Conservation (phyloP, 2,113 vertebrate genomes). For the Tupaia tana region DNA sequence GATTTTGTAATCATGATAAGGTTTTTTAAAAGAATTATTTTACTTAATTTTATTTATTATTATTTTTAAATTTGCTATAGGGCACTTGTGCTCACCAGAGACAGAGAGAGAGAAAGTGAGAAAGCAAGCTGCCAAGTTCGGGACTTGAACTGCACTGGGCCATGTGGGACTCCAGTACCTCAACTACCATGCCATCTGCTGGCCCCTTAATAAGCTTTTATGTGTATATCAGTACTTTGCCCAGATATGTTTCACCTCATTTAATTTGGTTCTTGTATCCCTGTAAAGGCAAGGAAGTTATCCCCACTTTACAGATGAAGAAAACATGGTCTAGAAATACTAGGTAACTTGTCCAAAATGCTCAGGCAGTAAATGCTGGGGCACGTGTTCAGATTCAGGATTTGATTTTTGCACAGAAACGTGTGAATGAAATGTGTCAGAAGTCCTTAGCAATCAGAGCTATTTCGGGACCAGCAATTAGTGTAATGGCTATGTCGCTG, state of each 20-base stretch:
- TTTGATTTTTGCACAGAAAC: background rate
- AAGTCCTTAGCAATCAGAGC: background rate
- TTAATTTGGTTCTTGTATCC: conserved; percentile 6
- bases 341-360: background rate
- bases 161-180: too few species aligned
- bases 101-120: too few species aligned
- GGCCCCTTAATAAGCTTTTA: background rate
- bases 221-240: background rate
- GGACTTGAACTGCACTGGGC: too few species aligned
- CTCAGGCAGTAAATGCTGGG: background rate
- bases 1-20: background rate
- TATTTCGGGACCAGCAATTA: background rate
- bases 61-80: too few species aligned
- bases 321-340: background rate
- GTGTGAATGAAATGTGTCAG: background rate
- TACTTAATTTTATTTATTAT: too few species aligned
- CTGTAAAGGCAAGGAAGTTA: background rate
- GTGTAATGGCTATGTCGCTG: too few species aligned
- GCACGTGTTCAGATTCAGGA: background rate
- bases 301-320: background rate
- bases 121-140: too few species aligned
- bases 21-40: background rate
- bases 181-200: too few species aligned
- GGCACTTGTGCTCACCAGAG: too few species aligned
- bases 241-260: background rate